Conservation (phyloP, 2,797 vertebrate species). For the Tarsius wallacei region DNA sequence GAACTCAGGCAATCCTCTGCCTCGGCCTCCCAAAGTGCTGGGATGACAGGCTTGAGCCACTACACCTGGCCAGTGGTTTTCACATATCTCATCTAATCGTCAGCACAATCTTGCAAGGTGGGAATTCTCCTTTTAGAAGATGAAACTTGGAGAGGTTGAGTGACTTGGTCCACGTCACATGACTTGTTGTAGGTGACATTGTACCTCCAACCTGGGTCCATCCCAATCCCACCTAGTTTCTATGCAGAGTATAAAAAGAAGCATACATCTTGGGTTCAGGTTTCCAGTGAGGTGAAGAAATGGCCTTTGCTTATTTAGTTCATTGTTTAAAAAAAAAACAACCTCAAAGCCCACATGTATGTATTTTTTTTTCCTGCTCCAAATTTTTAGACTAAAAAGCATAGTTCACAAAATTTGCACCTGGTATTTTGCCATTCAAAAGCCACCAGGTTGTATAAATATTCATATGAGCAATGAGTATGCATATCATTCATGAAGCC, state of each 20-base stretch:
- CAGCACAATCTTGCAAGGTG: background rate
- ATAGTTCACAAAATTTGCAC: background rate
- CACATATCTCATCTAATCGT: background rate
- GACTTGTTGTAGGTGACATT: background rate
- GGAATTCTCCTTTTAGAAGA: background rate
- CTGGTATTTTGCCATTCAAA: background rate
- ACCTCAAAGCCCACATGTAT: background rate
- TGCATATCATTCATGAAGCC: background rate
- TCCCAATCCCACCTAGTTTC: background rate
- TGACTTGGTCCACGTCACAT: background rate
- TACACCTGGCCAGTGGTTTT: background rate
- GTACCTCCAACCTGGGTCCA: background rate
- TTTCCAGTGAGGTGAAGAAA: conserved; percentile 31
- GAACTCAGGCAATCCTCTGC: too few species aligned
- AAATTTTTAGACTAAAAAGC: conserved; percentile 40
- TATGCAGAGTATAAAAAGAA: background rate
- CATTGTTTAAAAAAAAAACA: background rate
- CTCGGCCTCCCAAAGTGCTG: too few species aligned
- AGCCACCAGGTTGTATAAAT: background rate
- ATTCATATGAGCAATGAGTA: background rate
- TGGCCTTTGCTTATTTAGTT: conserved; percentile 44
- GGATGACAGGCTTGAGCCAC: too few species aligned
- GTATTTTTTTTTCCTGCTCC: background rate
- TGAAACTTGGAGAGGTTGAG: background rate
- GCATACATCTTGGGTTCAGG: background rate